These are phyloP conservation scores for Nannoperca australis DNA, from an alignment of 2,797 vertebrate species.

Conservation along the genomic window DNA sequence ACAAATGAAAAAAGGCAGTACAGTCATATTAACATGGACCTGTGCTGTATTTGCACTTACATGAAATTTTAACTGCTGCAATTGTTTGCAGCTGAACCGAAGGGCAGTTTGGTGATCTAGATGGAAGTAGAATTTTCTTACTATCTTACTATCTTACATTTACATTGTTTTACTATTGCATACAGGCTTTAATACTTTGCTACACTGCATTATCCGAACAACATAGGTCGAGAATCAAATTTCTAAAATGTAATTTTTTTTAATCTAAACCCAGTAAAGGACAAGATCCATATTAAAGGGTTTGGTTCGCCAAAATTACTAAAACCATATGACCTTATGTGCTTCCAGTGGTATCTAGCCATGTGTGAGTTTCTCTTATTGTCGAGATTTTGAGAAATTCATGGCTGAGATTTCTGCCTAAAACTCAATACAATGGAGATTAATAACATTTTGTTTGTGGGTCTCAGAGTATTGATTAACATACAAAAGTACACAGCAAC, in stretches of 20 bases:
- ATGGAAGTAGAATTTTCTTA: neutral
- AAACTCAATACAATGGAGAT: neutral
- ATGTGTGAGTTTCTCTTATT: neutral
- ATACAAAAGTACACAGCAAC: neutral
- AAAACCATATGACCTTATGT: neutral
- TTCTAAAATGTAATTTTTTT: neutral
- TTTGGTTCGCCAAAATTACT: neutral
- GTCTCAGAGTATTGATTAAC: neutral
- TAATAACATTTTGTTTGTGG: neutral
- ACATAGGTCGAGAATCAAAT: neutral
- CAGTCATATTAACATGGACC: slow-evolving; percentile 3
- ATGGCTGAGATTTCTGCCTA: neutral
- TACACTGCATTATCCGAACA: neutral
- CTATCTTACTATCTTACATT: slow-evolving; percentile 1
- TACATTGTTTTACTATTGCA: slow-evolving; percentile 7
- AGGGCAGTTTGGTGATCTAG: neutral
- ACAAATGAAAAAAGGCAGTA: neutral
- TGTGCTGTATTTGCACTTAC: slow-evolving; percentile 3
- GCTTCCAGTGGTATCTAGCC: neutral
- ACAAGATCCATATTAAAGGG: neutral
- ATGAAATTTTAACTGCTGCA: slow-evolving; percentile 9
- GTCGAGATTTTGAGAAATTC: neutral
- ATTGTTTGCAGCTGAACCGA: neutral
- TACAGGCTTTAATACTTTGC: neutral
- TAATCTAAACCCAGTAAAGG: neutral